Percentiles rank a stretch among this genome's conserved stretches.
Conservation (phyloP, 1,140 invertebrate genomes). For the Phocides pigmalion region DNA sequence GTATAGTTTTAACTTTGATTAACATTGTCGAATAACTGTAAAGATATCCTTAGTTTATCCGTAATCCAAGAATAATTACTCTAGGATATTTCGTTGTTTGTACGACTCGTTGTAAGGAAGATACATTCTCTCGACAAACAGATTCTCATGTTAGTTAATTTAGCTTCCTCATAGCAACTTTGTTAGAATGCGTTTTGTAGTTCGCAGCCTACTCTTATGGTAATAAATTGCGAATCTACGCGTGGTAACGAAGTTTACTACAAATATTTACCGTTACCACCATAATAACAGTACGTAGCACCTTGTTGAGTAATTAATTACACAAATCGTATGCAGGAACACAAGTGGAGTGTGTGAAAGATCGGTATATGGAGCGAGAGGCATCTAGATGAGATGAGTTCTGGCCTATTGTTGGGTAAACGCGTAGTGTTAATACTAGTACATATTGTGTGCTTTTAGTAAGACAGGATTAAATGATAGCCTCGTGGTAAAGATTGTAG, state of each 20-base stretch:
- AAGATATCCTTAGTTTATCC: too few species aligned
- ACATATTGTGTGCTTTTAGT: too few species aligned
- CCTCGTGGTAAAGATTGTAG: too few species aligned
- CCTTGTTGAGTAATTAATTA: slow-evolving; percentile 32
- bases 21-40: too few species aligned
- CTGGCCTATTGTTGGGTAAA: background rate
- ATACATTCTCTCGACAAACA: background rate
- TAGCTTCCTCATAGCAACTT: background rate
- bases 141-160: slow-evolving; percentile 10
- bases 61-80: too few species aligned
- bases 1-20: too few species aligned
- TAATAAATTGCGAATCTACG: slow-evolving; percentile 15
- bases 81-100: too few species aligned
- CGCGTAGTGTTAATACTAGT: too few species aligned
- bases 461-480: too few species aligned
- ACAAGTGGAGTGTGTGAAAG: slow-evolving; percentile 26
- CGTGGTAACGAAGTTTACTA: slow-evolving; percentile 11
- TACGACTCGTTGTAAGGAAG: too few species aligned
- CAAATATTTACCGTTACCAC: slow-evolving; percentile 10
- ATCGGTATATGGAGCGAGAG: background rate
- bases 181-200: background rate
- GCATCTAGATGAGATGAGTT: slow-evolving; percentile 3
- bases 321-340: slow-evolving; percentile 31
- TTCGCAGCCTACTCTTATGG: slow-evolving; percentile 12
- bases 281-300: slow-evolving; percentile 28